phyloP scores from a whole-genome alignment of 2,113 vertebrate species.

The Turnix velox region DNA sequence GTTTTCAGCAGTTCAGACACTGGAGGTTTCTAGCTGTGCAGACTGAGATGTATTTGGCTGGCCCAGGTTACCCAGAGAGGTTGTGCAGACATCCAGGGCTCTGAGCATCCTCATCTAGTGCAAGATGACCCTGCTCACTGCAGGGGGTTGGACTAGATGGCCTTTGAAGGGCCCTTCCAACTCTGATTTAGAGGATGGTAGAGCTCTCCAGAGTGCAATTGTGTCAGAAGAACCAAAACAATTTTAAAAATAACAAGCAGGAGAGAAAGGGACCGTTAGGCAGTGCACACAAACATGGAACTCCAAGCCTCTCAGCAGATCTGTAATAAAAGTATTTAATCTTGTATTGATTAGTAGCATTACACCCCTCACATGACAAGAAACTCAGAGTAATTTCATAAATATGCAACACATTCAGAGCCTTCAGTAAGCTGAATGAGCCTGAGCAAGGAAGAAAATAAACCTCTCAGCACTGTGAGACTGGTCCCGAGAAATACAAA shows the following conservation, averaged over 20 bases:
- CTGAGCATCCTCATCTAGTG: too few relatives aligned
- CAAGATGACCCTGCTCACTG: too few relatives aligned
- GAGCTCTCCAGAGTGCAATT: background rate
- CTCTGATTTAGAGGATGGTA: background rate
- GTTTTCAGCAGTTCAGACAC: too few relatives aligned
- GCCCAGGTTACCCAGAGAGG: too few relatives aligned
- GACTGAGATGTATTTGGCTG: too few relatives aligned
- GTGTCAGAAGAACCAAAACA: background rate
- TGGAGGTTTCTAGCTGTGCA: too few relatives aligned
- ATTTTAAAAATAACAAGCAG: background rate
- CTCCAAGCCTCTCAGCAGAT: background rate
- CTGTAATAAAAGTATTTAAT: background rate
- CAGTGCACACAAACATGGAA: background rate
- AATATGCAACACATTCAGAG: accelerated
- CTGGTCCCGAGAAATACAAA: background rate
- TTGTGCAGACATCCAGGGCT: too few relatives aligned
- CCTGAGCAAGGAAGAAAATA: background rate
- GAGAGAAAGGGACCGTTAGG: background rate
- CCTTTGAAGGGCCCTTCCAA: too few relatives aligned
- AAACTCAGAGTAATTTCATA: background rate
- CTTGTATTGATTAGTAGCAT: background rate
- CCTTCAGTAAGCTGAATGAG: background rate
- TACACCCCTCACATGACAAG: background rate
- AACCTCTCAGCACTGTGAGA: background rate
- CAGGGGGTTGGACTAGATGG: too few relatives aligned